Percentiles rank a stretch among this genome's conserved stretches.
These are phyloP conservation scores for Thumatha senex DNA, from an alignment of 2,888 invertebrate species.

Conservation along the genomic window DNA sequence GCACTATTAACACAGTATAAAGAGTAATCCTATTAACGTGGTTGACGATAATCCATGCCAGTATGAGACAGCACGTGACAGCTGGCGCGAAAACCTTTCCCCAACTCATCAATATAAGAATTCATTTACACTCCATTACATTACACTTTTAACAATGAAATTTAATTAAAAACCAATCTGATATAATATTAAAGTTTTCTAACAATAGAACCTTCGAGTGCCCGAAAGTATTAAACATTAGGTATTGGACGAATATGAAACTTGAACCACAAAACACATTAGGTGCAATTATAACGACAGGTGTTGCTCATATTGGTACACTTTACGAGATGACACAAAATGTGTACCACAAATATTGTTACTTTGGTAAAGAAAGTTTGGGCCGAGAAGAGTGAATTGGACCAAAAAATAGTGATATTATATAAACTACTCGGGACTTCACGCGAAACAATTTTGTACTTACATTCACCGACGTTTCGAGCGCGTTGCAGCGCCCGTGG, in stretches of 20 bases:
- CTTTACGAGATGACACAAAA: slow-evolving; percentile 47
- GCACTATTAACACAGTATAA: no score
- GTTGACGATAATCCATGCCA: no score
- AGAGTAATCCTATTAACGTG: no score
- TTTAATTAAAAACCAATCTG: slow-evolving; percentile 35
- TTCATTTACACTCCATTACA: not conserved
- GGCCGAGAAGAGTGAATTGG: not conserved
- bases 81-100: not conserved
- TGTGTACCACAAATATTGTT: slow-evolving; percentile 7
- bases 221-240: slow-evolving; percentile 33
- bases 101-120: not conserved
- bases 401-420: no score
- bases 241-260: slow-evolving; percentile 18
- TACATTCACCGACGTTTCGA: no score
- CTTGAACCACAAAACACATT: slow-evolving; percentile 14
- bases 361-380: slow-evolving; percentile 9
- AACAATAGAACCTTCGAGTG: slow-evolving; percentile 30
- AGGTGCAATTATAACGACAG: slow-evolving; percentile 47
- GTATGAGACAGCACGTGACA: no score
- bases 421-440: no score
- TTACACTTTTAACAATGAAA: slow-evolving; percentile 3
- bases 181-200: slow-evolving; percentile 33
- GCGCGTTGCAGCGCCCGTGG: no score
- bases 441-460: no score
- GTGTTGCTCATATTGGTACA: slow-evolving; percentile 47